Evolutionary conservation across 2,797 vertebrate genomes (phyloP).

Genomic region (Lutjanus argentimaculatus): DNA sequence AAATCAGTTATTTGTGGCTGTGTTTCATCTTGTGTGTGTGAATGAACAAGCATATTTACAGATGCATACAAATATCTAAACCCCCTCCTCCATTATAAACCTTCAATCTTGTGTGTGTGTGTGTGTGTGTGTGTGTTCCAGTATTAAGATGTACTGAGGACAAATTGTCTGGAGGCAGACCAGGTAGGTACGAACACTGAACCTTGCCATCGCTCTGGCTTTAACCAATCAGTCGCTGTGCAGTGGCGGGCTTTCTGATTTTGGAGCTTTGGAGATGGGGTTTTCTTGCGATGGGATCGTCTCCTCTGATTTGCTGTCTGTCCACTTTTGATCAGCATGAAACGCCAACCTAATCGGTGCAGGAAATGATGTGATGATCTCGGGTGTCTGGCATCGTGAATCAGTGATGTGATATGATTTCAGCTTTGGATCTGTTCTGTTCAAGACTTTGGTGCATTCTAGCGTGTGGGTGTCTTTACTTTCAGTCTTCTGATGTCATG

Average conservation of each 20-base stretch:
- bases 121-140: constrained; percentile 83
- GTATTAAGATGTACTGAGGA: constrained; percentile 85
- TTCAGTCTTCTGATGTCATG: constrained; percentile 27
- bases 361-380: constrained; percentile 47
- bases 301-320: constrained; percentile 55
- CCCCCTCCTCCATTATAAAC: constrained; percentile 50
- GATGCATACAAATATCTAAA: constrained; percentile 5
- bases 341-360: constrained; percentile 68
- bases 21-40: neutral
- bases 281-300: constrained; percentile 36
- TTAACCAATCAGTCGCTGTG: constrained; percentile 76
- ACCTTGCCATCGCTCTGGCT: constrained; percentile 54
- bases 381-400: constrained; percentile 20
- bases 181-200: constrained; percentile 83
- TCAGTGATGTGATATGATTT: constrained; percentile 28
- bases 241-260: constrained; percentile 58
- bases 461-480: constrained; percentile 32
- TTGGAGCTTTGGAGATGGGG: constrained; percentile 56
- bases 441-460: constrained; percentile 22
- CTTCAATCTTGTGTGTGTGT: constrained; percentile 76
- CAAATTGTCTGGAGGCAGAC: constrained; percentile 66
- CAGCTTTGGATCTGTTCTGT: constrained; percentile 48
- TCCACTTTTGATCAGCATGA: constrained; percentile 74
- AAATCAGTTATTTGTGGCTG: neutral
- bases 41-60: neutral